Base-by-base conservation (phyloP, 1,140 invertebrate species). In the Xylocopa sonorina region DNA sequence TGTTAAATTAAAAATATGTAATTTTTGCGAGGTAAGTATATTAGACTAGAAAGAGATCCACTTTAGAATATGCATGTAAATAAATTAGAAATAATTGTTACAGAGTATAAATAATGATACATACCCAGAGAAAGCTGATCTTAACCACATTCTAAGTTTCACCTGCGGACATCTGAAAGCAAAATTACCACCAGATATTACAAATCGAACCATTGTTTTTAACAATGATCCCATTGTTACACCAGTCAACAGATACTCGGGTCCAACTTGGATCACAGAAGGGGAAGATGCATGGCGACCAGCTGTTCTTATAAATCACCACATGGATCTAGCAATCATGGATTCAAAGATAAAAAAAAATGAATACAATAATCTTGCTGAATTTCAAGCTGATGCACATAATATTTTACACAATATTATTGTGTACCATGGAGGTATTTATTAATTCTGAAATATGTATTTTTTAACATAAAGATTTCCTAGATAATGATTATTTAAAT, bases 271-370 rank as follows among this genome's bases (percentile, higher is more conserved):
- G 90, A 67, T 91, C 1, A 92, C 91, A 43, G 91, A 92, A 58
- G 91, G 91, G 2, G 91, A 92, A 50, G 91, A 92, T 68, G 85
- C 90, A 16, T 92, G 91, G 91, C 86, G 91, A 14, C 89, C 91
- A 10, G 88, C 86, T 18, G 85, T 91, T 69, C 78, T 92, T 6
- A 91, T 92, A 67, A 92, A 92, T 67, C 89, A 90, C 68, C 91
- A 92, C 32, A 92, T 92, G 90, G 91, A 92, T 77, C 81, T 92
- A 53, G 89, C 90, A 32, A 90, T 92, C 62, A 92, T 92, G 91
- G 91, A 92, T 51, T 83, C 86, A 9, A 92, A 92, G 80, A 90
- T 89, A 21, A 89, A 72, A 34, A 88, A 84, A 9, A 88, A 90
- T 12, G 89, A 89, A 57, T 92, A 92, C 43, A 91, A 90, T 27